These are phyloP conservation scores for Coenonympha glycerion DNA, from an alignment of 2,888 invertebrate genomes.

Conservation along the genomic window DNA sequence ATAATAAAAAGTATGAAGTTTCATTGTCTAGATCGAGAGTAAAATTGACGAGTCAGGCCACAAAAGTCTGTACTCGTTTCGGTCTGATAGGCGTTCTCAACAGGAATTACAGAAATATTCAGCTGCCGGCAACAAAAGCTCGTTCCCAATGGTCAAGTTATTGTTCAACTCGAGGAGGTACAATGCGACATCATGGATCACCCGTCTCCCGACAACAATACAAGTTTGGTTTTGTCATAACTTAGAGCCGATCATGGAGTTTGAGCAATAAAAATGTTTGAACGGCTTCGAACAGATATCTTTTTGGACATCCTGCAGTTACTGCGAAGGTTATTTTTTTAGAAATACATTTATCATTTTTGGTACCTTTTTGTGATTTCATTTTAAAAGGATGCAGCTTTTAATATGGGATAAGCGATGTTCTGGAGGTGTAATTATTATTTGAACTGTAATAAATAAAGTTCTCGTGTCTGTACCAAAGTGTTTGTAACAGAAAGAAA, in stretches of 20 bases:
- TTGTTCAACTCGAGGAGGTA: constrained; percentile 59
- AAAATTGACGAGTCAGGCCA: constrained; percentile 12
- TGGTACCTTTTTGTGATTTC: neutral
- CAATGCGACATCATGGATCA: constrained; percentile 66
- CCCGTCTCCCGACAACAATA: constrained; percentile 56
- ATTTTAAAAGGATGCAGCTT: neutral
- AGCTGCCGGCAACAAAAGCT: constrained; percentile 61
- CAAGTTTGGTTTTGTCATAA: constrained; percentile 54
- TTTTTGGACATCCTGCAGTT: constrained; percentile 22
- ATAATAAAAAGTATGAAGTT: constrained; percentile 1
- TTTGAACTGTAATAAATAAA: too few species aligned
- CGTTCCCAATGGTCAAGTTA: constrained; percentile 64
- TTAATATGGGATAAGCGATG: neutral
- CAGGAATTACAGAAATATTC: constrained; percentile 46
- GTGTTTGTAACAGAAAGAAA: too few species aligned
- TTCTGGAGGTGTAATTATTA: too few species aligned
- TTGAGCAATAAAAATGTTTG: constrained; percentile 47
- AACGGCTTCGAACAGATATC: constrained; percentile 30
- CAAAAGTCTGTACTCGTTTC: constrained; percentile 42
- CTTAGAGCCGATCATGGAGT: constrained; percentile 47
- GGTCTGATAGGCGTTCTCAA: constrained; percentile 53
- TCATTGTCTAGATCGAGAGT: constrained; percentile 16
- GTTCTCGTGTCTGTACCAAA: too few species aligned
- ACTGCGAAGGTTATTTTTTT: constrained; percentile 3
- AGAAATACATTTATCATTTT: constrained; percentile 5